These are phyloP conservation scores for Clanis bilineata DNA, from an alignment of 2,888 invertebrate species.

Conservation along the genomic window DNA sequence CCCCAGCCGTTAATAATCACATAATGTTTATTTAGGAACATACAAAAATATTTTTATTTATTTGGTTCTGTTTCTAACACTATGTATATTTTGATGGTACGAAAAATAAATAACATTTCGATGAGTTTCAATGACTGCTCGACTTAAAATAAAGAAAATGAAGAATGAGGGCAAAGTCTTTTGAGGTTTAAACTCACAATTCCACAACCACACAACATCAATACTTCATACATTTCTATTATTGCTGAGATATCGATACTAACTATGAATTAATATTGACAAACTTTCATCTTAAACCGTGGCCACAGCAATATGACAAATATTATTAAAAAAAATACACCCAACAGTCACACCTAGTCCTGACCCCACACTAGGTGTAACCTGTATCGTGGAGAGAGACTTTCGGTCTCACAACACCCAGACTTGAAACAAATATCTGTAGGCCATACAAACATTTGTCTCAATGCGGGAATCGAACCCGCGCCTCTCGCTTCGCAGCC, in stretches of 20 bases:
- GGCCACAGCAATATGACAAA: not conserved
- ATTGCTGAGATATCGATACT: not conserved
- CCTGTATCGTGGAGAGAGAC: no score
- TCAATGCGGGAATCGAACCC: no score
- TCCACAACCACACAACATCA: not conserved
- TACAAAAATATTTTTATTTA: slow-evolving; percentile 62
- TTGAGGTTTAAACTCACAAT: not conserved
- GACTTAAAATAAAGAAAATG: slow-evolving; percentile 2
- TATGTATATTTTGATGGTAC: slow-evolving; percentile 30
- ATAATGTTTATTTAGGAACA: slow-evolving; percentile 60
- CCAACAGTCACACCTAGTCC: no score
- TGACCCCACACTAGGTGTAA: no score
- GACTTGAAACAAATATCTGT: no score
- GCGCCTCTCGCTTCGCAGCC: not conserved
- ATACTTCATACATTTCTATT: not conserved
- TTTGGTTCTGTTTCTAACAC: slow-evolving; percentile 58
- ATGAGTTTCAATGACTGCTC: slow-evolving; percentile 11
- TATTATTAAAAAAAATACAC: not conserved
- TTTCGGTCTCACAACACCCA: no score
- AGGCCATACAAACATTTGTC: no score
- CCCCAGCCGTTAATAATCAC: slow-evolving; percentile 38
- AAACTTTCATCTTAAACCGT: not conserved
- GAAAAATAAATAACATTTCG: not conserved
- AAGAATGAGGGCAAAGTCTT: slow-evolving; percentile 1
- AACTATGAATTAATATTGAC: not conserved